phyloP scores from a whole-genome alignment of 2,797 vertebrate genomes.

The Lacerta bilineata region DNA sequence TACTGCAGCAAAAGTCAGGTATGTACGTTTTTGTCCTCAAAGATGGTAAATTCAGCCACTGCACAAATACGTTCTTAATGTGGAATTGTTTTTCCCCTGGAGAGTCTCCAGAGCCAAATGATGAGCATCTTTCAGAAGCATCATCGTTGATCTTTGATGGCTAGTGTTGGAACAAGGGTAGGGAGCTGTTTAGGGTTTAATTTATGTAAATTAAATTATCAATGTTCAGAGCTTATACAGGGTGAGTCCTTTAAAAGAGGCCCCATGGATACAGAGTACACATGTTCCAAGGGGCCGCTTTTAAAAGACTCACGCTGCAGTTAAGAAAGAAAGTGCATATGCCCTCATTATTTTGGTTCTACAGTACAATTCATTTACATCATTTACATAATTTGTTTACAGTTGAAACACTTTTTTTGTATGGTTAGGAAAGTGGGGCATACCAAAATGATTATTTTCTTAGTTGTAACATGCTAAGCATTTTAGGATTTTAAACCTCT shows the following conservation, averaged over 20 bases:
- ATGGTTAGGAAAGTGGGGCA: neutral
- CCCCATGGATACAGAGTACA: too few relatives aligned
- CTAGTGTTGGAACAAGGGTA: neutral
- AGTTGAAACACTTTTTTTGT: neutral
- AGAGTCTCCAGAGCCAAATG: neutral
- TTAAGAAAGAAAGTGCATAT: neutral
- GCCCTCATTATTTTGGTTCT: neutral
- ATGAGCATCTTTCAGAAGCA: neutral
- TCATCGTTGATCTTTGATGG: neutral
- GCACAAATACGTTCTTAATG: too few relatives aligned
- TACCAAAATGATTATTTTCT: neutral
- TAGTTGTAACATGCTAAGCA: neutral
- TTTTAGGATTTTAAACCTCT: neutral
- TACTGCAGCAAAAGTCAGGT: slow-evolving; percentile 89
- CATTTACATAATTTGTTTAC: too few relatives aligned
- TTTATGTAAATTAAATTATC: neutral
- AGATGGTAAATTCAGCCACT: too few relatives aligned
- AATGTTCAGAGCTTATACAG: neutral
- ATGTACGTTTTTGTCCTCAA: slow-evolving; percentile 29
- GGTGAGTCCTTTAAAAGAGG: too few relatives aligned
- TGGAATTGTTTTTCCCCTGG: neutral
- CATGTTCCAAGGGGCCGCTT: too few relatives aligned
- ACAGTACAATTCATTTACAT: too few relatives aligned
- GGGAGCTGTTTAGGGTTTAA: neutral
- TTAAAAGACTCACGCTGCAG: neutral